A percentile compares a stretch with the other conserved stretches of the same genome.
These are phyloP conservation scores for Shinisaurus crocodilurus DNA, from an alignment of 2,113 vertebrate genomes.

Conservation along the genomic window DNA sequence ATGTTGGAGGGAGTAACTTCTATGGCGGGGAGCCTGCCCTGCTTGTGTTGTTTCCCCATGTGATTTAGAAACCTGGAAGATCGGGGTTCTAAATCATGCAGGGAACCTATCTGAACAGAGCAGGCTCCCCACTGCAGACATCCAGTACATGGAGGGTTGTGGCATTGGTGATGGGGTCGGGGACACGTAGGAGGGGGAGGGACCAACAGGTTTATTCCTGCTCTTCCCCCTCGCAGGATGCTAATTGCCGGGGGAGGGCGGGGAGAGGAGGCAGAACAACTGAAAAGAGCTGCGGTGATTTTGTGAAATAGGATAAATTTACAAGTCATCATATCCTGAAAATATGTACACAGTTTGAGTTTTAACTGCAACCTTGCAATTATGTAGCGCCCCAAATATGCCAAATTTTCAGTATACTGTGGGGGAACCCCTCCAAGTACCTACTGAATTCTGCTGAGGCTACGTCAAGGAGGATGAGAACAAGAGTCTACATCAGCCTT, in stretches of 20 bases:
- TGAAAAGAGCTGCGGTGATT: neutral
- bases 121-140: neutral
- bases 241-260: neutral
- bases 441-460: neutral
- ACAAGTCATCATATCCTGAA: neutral
- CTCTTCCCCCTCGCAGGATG: neutral
- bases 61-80: neutral
- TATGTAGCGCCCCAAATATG: neutral
- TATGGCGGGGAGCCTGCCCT: neutral
- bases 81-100: neutral
- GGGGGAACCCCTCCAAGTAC: neutral
- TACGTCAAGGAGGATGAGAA: neutral
- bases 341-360: neutral
- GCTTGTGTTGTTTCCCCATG: neutral
- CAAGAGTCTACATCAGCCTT: no score
- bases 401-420: neutral
- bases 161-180: no score
- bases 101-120: neutral
- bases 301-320: neutral
- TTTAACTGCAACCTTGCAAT: neutral
- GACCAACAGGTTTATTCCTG: no score
- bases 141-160: neutral
- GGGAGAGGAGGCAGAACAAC: neutral
- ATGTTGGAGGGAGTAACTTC: neutral
- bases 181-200: neutral